Percentiles rank a stretch among this genome's conserved stretches.
Evolutionary conservation across 2,888 invertebrate species (phyloP).

Genomic region (Epinotia nisella): DNA sequence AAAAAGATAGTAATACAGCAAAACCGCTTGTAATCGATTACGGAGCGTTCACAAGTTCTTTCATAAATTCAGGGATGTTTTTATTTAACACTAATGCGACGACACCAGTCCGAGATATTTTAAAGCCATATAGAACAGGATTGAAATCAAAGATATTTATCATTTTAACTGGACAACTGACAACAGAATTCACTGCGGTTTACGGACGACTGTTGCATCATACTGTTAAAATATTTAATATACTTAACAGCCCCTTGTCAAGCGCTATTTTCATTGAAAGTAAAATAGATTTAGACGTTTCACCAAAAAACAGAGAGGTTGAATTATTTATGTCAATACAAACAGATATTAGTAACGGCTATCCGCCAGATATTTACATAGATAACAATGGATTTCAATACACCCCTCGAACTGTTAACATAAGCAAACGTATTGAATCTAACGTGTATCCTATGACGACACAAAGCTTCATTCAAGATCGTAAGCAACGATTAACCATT

Average conservation of each 20-base stretch:
- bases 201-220: conserved; percentile 91
- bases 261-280: conserved; percentile 91
- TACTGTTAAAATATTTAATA: conserved; percentile 91
- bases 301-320: conserved; percentile 93
- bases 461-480: conserved; percentile 93
- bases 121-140: conserved; percentile 88
- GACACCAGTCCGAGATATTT: conserved; percentile 91
- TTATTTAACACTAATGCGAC: conserved; percentile 95
- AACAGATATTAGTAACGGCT: conserved; percentile 92
- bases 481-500: conserved; percentile 87
- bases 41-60: conserved; percentile 93
- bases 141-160: conserved; percentile 84
- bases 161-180: conserved; percentile 92
- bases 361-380: conserved; percentile 91
- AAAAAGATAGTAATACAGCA: conserved; percentile 73
- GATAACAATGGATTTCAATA: conserved; percentile 97
- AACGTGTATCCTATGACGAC: conserved; percentile 98
- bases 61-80: conserved; percentile 97
- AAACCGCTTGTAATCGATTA: conserved; percentile 86
- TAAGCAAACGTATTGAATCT: conserved; percentile 93
- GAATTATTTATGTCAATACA: conserved; percentile 95
- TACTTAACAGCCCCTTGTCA: conserved; percentile 86
- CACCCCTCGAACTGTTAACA: conserved; percentile 90
- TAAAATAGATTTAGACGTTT: conserved; percentile 91
- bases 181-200: conserved; percentile 92